Percentiles rank a stretch among this genome's conserved stretches.
These are phyloP conservation scores for Tubulanus polymorphus DNA, from an alignment of 2,888 invertebrate species.

Conservation along the genomic window DNA sequence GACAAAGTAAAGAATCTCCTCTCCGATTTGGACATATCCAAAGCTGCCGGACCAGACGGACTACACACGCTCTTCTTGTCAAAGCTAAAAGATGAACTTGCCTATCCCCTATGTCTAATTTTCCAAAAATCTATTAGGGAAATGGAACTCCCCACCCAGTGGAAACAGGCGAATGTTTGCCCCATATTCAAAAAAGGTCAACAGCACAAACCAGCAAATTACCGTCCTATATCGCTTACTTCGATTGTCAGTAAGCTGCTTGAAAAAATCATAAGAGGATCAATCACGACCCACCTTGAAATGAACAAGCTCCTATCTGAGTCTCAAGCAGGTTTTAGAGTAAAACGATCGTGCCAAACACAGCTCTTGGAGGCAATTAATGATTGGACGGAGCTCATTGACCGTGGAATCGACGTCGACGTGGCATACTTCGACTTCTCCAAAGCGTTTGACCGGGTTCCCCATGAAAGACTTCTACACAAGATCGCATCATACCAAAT, in stretches of 20 bases:
- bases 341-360: too few relatives aligned
- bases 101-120: not conserved
- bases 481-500: too few relatives aligned
- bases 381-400: too few relatives aligned
- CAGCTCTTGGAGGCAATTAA: too few relatives aligned
- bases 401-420: too few relatives aligned
- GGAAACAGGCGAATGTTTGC: not conserved
- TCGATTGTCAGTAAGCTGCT: not conserved
- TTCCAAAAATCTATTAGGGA: not conserved
- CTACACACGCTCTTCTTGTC: not conserved
- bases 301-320: too few relatives aligned
- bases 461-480: too few relatives aligned
- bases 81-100: not conserved
- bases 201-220: not conserved
- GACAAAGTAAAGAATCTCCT: not conserved
- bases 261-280: not conserved
- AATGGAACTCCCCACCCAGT: not conserved
- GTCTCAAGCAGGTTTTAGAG: too few relatives aligned
- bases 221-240: not conserved
- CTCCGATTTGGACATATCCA: not conserved
- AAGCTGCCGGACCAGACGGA: not conserved
- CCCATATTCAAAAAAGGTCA: not conserved
- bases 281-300: too few relatives aligned
- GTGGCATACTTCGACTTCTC: too few relatives aligned
- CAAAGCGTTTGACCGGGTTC: too few relatives aligned